Conservation (phyloP, 37 sponge, comb jelly and placozoan genomes). For the Diacarnus erythraeanus region DNA sequence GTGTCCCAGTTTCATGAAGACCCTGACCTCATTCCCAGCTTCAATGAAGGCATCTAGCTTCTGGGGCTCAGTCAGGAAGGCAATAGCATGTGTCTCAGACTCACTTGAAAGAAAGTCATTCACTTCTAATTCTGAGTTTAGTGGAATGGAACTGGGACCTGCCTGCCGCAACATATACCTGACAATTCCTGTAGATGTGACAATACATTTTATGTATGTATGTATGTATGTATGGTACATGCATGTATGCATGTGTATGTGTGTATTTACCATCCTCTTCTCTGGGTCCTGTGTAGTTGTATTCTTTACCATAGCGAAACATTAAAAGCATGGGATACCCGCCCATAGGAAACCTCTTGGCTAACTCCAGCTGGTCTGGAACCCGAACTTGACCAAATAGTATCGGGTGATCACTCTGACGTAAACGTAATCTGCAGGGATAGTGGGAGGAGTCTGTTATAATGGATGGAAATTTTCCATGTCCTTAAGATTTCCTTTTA, state of each 20-base stretch:
- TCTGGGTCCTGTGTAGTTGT: slow-evolving; percentile 71
- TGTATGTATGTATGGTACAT: neutral
- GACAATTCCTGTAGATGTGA: slow-evolving; percentile 52
- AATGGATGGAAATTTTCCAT: too few relatives aligned
- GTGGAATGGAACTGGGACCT: slow-evolving; percentile 64
- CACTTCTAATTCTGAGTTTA: slow-evolving; percentile 30
- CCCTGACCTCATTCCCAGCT: slow-evolving; percentile 46
- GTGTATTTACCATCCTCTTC: slow-evolving; percentile 54
- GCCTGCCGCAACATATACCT: slow-evolving; percentile 69
- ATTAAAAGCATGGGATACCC: slow-evolving; percentile 78
- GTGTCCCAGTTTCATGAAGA: slow-evolving; percentile 50
- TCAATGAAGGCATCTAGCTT: slow-evolving; percentile 40
- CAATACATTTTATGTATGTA: too few relatives aligned
- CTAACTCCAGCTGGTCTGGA: slow-evolving; percentile 68
- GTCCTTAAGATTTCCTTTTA: too few relatives aligned
- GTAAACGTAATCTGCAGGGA: neutral
- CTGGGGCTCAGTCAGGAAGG: slow-evolving; percentile 15
- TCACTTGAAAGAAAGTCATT: slow-evolving; percentile 29
- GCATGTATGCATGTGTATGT: neutral
- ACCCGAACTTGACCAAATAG: slow-evolving; percentile 67
- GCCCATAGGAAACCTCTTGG: slow-evolving; percentile 54
- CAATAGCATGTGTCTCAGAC: slow-evolving; percentile 35
- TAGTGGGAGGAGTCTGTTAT: neutral
- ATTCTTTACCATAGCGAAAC: slow-evolving; percentile 73
- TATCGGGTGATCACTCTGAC: slow-evolving; percentile 36